Percentiles rank a stretch among this genome's conserved stretches.
Evolutionary conservation across 1,140 invertebrate species (phyloP).

Genomic region (Akabosia matsudoensis): DNA sequence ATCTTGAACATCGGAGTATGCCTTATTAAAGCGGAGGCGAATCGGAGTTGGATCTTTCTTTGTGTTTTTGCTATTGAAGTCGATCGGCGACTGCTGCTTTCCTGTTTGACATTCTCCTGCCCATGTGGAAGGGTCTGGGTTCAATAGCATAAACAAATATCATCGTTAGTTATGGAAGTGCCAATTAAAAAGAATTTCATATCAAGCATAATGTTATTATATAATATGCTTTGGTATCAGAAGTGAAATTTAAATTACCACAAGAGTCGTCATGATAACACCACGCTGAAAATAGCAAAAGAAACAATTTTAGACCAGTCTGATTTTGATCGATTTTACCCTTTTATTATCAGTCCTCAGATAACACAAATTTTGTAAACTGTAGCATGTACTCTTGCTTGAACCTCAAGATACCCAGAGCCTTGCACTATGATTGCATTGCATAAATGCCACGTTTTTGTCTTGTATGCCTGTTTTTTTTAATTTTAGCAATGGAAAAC

Average conservation of each 20-base stretch:
- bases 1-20: constrained; percentile 45
- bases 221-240: background rate
- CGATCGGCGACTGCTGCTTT: constrained; percentile 48
- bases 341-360: background rate
- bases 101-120: constrained; percentile 28
- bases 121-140: background rate
- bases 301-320: constrained; percentile 24
- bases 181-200: background rate
- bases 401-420: too few relatives aligned
- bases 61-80: constrained; percentile 35
- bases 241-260: background rate
- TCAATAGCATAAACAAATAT: background rate
- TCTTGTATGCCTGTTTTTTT: too few relatives aligned
- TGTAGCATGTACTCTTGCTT: background rate
- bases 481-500: too few relatives aligned
- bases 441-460: too few relatives aligned
- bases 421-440: too few relatives aligned
- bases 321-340: background rate
- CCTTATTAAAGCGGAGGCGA: constrained; percentile 44
- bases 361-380: background rate
- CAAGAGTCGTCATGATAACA: constrained; percentile 23
- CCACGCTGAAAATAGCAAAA: constrained; percentile 14
- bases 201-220: background rate
- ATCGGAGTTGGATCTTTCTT: constrained; percentile 1
- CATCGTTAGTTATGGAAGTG: background rate